Evolutionary conservation across 2,113 vertebrate species (phyloP).

Genomic region (Rattus norvegicus): DNA sequence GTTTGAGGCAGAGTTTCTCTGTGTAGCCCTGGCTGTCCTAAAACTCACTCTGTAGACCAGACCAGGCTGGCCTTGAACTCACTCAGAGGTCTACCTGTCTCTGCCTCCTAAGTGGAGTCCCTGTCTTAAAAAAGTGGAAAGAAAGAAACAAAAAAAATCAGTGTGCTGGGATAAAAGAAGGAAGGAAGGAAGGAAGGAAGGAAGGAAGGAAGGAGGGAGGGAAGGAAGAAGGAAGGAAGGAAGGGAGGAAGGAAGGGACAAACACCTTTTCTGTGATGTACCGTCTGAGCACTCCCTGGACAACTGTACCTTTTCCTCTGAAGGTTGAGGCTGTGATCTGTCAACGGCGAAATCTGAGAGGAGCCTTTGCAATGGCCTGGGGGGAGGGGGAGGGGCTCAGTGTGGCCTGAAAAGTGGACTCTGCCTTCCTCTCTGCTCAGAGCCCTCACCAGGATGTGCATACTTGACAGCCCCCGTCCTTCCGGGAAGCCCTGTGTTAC

Average conservation of each 20-base stretch:
- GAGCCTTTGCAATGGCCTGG: neutral
- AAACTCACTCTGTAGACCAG: neutral
- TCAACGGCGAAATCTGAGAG: neutral
- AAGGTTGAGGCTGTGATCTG: neutral
- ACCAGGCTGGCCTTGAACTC: neutral
- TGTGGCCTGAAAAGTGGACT: neutral
- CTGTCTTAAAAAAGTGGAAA: neutral
- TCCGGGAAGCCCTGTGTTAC: neutral
- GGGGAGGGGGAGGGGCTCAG: neutral
- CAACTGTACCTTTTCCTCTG: neutral
- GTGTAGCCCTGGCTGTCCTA: too few species aligned
- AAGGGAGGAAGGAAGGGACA: neutral
- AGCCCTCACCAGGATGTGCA: rapidly evolving
- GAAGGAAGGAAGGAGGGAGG: rapidly evolving
- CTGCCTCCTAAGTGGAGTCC: neutral
- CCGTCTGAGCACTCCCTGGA: neutral
- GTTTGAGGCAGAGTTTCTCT: neutral
- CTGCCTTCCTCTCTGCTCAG: neutral
- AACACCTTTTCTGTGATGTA: neutral
- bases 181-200: neutral
- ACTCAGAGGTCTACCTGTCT: neutral
- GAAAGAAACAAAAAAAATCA: neutral
- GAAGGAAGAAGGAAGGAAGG: too few species aligned
- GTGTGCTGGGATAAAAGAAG: neutral
- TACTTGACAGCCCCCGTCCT: neutral